Evolutionary conservation across 1,140 invertebrate species (phyloP), one percentile per base, ranked within the genome.

Genomic region (Calycopis cecrops): DNA sequence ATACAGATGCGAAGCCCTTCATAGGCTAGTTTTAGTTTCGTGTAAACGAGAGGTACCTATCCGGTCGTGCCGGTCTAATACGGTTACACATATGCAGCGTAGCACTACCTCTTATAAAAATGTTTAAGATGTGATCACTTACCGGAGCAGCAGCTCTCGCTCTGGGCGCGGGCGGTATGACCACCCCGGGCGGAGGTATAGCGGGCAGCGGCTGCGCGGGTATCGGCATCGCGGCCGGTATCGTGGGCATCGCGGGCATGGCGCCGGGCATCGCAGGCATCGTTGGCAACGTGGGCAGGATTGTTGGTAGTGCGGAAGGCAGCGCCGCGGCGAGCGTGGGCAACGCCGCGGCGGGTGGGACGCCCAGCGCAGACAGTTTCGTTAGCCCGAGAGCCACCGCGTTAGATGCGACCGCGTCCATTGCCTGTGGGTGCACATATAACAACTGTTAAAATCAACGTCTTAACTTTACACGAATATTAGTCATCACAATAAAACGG

Each of bases 321-420:
- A 88, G 76, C 12, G 59, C 44, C n/a, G 79, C 78, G 18, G 89
- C 87, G 18, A 89, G 69, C 11, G 85, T 73, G 4, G 89, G 73
- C 50, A 78, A 63, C 53, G 74, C 78, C 50, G 76, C 69, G 44
- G 79, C 75, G 14, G 80, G 65, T 8, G 76, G 50, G 50, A 81
- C 71, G 57, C 78, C 80, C 17, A 79, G 71, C 57, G 80, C 77
- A 53, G 85, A 87, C 14, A 92, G 81, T 76, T 92, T 92, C 44
- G 75, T 79, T 40, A 81, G 68, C 51, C 92, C 92, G 57, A 94
- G 85, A 21, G 92, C 92, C 33, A 94, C 93, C 0, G 94, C 94
- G 80, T 95, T 96, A 65, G 92, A 94, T 18, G 95, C 94, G 4
- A 97, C 94, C 1, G 97, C 97, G 88, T 99, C 97, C 92, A 99